Percentiles rank a stretch among this genome's conserved stretches.
Conservation (phyloP, 2,888 invertebrate genomes). For the Eupithecia subfuscata region DNA sequence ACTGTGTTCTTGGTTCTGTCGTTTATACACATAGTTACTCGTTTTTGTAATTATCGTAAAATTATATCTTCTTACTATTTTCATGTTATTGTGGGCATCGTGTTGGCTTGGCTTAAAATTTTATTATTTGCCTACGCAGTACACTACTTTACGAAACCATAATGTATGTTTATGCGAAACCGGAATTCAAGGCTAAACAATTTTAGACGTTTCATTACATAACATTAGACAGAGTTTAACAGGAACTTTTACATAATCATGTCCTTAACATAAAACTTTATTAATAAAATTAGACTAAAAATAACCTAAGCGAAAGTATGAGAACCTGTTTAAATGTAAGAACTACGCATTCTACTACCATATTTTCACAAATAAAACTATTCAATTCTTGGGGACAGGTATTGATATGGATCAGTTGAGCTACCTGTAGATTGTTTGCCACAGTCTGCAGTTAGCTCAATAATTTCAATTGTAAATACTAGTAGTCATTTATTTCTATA, state of each 20-base stretch:
- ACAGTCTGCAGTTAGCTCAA: no score
- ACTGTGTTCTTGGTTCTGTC: no score
- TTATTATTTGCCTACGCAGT: neutral
- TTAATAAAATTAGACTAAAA: neutral
- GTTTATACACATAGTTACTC: no score
- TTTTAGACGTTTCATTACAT: constrained; percentile 5
- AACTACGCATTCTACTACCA: neutral
- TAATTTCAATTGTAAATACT: no score
- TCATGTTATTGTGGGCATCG: neutral
- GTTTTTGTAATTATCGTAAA: neutral
- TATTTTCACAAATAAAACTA: neutral
- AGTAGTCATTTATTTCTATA: no score
- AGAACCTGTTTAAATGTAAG: neutral
- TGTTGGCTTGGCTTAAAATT: neutral
- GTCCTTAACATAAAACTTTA: neutral
- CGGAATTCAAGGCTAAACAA: constrained; percentile 12
- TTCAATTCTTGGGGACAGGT: no score
- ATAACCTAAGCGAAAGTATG: neutral
- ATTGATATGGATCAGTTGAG: no score
- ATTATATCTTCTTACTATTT: neutral
- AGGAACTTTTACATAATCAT: constrained; percentile 5
- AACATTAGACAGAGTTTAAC: neutral
- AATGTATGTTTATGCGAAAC: constrained; percentile 1
- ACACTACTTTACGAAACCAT: neutral
- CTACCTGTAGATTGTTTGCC: no score